phyloP scores from a whole-genome alignment of 2,888 invertebrate genomes.

The Minunthozetes semirufus region DNA sequence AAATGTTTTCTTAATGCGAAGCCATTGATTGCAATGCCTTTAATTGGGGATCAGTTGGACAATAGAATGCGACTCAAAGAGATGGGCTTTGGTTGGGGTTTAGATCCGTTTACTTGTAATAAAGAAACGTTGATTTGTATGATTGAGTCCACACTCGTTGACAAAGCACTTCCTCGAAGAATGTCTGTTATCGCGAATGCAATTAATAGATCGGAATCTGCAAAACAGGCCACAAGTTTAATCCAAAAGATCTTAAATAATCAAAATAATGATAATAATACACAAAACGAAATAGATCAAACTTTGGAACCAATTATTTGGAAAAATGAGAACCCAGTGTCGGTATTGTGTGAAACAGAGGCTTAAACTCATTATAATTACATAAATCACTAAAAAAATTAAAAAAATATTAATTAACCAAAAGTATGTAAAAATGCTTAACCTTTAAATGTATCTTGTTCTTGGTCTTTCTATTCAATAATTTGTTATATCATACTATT shows the following conservation, averaged over 20 bases:
- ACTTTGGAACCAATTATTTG: too few species aligned
- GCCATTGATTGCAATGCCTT: conserved; percentile 6
- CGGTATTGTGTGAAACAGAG: too few species aligned
- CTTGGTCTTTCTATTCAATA: too few species aligned
- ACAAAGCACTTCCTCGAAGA: not conserved
- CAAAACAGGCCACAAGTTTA: not conserved
- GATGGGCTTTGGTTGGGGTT: conserved; percentile 5
- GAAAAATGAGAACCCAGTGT: too few species aligned
- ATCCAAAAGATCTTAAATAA: not conserved
- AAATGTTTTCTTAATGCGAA: not conserved
- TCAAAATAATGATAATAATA: too few species aligned
- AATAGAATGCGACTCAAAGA: conserved; percentile 20
- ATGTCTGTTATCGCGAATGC: not conserved
- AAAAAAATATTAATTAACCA: too few species aligned
- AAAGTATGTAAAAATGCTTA: too few species aligned
- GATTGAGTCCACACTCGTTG: not conserved
- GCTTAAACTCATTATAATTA: too few species aligned
- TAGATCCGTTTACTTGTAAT: conserved; percentile 3
- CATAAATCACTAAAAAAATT: too few species aligned
- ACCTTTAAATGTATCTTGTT: too few species aligned
- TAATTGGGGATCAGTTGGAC: conserved; percentile 22
- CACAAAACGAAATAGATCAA: too few species aligned
- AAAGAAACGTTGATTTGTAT: not conserved
- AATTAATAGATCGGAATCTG: not conserved
- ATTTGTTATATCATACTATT: too few species aligned